Percentiles rank a stretch among this genome's conserved stretches.
Conservation (phyloP, 2,888 invertebrate species). For the Prosapia bicincta region DNA sequence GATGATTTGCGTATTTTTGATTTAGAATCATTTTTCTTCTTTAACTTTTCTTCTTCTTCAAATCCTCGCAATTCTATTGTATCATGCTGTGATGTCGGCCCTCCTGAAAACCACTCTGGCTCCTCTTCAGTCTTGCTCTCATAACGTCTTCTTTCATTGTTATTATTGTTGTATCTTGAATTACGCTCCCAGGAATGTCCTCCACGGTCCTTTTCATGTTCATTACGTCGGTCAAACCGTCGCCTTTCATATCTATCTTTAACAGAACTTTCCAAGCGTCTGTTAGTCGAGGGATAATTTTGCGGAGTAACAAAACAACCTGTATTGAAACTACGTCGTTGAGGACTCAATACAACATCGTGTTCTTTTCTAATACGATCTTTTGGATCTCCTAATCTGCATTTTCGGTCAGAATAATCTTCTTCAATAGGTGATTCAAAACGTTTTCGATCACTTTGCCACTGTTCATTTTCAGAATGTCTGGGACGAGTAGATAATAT, state of each 20-base stretch:
- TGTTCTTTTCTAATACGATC: constrained; percentile 78
- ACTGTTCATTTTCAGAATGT: not conserved
- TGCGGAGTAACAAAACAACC: constrained; percentile 72
- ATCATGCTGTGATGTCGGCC: constrained; percentile 86
- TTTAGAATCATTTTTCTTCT: constrained; percentile 20
- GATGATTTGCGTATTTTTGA: not conserved
- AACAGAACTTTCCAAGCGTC: constrained; percentile 17
- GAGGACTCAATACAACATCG: constrained; percentile 82
- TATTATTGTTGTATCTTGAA: constrained; percentile 36
- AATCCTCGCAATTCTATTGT: constrained; percentile 93
- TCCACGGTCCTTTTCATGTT: not conserved
- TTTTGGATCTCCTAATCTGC: constrained; percentile 55
- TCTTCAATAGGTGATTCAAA: not conserved
- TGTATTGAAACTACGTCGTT: constrained; percentile 80
- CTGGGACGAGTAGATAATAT: not conserved
- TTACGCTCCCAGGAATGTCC: not conserved
- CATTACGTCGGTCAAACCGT: not conserved
- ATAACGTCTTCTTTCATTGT: constrained; percentile 54
- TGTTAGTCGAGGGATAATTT: constrained; percentile 42
- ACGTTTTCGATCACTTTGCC: not conserved
- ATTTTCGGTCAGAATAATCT: not conserved
- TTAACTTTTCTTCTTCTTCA: constrained; percentile 59
- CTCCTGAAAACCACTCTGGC: constrained; percentile 84
- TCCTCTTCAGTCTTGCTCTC: constrained; percentile 65
- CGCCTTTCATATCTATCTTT: constrained; percentile 46